phyloP scores from a whole-genome alignment of 2,888 invertebrate genomes.

The Rotaria macrura region DNA sequence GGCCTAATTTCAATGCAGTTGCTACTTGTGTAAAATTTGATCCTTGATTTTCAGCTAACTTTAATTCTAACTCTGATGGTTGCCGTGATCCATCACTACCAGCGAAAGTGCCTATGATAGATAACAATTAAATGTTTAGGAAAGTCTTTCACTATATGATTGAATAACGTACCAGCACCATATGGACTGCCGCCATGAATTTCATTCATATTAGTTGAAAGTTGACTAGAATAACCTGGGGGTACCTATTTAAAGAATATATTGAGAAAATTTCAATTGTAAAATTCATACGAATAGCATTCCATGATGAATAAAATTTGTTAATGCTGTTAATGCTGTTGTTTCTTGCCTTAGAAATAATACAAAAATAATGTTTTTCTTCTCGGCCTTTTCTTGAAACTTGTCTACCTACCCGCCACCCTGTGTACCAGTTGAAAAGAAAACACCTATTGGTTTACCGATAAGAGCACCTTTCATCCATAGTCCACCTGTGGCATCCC shows the following conservation, averaged over 20 bases:
- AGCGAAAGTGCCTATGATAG: conserved; percentile 9
- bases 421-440: background rate
- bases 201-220: background rate
- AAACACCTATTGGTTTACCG: background rate
- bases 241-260: background rate
- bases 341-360: background rate
- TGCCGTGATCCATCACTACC: background rate
- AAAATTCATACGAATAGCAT: background rate
- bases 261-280: background rate
- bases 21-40: background rate
- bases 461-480: conserved; percentile 8
- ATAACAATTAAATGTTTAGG: background rate
- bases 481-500: background rate
- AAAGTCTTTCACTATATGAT: background rate
- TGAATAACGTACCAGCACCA: background rate
- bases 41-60: background rate
- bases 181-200: background rate
- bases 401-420: background rate
- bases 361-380: background rate
- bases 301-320: conserved; percentile 14
- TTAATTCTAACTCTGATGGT: background rate
- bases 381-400: background rate
- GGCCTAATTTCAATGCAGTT: conserved; percentile 1
- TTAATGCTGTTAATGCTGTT: background rate
- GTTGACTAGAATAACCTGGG: background rate